Base-by-base conservation (phyloP, 2,797 vertebrate genomes). In the Protonibea diacanthus region DNA sequence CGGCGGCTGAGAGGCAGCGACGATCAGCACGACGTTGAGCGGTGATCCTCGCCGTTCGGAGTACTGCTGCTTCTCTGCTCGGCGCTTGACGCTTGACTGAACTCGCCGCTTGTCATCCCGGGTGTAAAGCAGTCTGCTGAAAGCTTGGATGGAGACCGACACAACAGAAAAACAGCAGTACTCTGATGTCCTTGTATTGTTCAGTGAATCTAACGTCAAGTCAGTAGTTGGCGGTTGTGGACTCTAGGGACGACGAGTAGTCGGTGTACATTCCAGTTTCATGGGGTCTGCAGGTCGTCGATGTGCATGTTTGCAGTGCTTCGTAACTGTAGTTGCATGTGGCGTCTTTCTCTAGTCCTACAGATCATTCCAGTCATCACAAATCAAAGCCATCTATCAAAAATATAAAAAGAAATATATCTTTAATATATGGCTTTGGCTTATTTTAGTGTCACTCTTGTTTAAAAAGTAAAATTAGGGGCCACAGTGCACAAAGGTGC, bases 1-100 rank as follows among this genome's bases (percentile, higher is more conserved):
- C 74, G 94, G 88, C 8, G 95, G 95, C 57, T 94, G 95, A 0
- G 96, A 96, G 86, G 96, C 96, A 3, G 95, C 95, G 2, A 96
- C 95, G 2, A 96, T 95, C 38, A 95, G 95, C 95, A 95, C 95
- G 88, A 94, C 95, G 78, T 96, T 0, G 3, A 47, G 55, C 25
- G 11, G 14, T 18, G 21, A 29, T 25, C 29, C 40, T 51, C 21
- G 6, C 11, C 7, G 5, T 12, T 49, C 13, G 25, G 61, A 68
- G 52, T 20, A n/a, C 48, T 62, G 74, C 74, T 77, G 80, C 63
- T 82, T 77, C 68, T 76, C 38, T 29, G 3, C 58, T 52, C 67
- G 40, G 44, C 25, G 3, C 61, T 0, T 0, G 18, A 58, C 55
- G 21, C 40, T 1, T 14, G 49, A 58, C 33, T 55, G 33, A 58